Percentiles rank a stretch among this genome's conserved stretches.
Conservation (phyloP, 2,113 vertebrate species). For the Chrysemys picta region DNA sequence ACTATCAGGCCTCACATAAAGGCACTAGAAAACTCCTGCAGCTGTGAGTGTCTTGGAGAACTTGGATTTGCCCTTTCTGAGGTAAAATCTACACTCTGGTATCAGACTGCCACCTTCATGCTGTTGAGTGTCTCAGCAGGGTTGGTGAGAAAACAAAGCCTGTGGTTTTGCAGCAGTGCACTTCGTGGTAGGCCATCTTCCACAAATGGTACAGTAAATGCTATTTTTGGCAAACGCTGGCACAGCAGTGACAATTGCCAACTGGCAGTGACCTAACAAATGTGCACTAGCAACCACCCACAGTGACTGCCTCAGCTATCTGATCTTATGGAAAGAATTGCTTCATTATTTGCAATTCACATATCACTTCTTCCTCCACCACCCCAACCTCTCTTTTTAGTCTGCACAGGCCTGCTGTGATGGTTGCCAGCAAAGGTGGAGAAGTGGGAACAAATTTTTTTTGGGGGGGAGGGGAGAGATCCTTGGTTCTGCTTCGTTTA, state of each 20-base stretch:
- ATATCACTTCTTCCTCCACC: background rate
- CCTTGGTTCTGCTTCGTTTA: no score
- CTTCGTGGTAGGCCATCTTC: fast-evolving
- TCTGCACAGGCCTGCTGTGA: background rate
- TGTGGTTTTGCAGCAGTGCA: no score
- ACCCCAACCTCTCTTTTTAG: background rate
- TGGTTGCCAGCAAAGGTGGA: no score
- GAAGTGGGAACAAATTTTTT: fast-evolving
- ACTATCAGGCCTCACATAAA: background rate
- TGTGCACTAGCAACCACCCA: fast-evolving
- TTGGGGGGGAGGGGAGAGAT: background rate
- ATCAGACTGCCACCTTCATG: background rate
- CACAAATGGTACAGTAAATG: fast-evolving
- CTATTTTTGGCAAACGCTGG: fast-evolving
- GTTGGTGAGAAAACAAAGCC: background rate
- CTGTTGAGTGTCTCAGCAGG: background rate
- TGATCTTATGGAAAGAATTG: background rate
- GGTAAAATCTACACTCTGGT: fast-evolving
- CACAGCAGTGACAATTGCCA: background rate
- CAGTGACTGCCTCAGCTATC: background rate
- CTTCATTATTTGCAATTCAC: background rate
- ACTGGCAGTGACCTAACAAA: background rate
- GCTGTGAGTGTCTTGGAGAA: background rate
- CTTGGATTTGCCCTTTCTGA: background rate
- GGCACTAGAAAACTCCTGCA: no score